These are phyloP conservation scores for Oscheius sp. DNA, from an alignment of 2,888 invertebrate species.

Conservation along the genomic window DNA sequence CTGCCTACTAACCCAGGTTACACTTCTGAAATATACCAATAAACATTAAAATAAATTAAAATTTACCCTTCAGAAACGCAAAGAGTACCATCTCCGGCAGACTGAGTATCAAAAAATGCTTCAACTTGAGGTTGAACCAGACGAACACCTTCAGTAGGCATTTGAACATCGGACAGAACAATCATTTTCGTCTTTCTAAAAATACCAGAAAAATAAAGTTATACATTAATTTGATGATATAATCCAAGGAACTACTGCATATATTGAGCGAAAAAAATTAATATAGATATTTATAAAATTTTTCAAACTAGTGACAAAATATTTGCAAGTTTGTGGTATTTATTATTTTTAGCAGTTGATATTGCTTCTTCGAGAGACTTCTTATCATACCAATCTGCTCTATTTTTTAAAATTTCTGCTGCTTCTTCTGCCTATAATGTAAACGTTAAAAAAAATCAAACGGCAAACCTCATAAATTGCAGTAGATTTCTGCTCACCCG, in stretches of 20 bases:
- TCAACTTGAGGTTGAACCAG: slow-evolving; percentile 58
- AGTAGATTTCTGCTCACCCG: neutral
- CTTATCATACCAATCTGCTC: slow-evolving; percentile 27
- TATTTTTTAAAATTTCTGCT: neutral
- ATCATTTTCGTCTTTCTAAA: slow-evolving; percentile 46
- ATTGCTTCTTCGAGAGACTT: slow-evolving; percentile 16
- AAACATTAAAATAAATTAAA: neutral
- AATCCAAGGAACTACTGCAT: neutral
- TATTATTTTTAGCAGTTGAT: neutral
- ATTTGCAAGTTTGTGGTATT: neutral
- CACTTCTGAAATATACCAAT: slow-evolving; percentile 40
- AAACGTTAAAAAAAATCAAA: slow-evolving; percentile 3
- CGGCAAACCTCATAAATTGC: neutral
- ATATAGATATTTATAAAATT: neutral
- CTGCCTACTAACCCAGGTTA: slow-evolving; percentile 45
- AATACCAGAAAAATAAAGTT: neutral
- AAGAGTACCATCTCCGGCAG: slow-evolving; percentile 65
- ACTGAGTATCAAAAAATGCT: slow-evolving; percentile 53
- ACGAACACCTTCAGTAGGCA: slow-evolving; percentile 60
- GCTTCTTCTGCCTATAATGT: neutral
- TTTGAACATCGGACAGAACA: slow-evolving; percentile 43
- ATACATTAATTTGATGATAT: neutral
- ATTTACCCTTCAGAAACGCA: slow-evolving; percentile 58
- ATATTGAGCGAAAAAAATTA: neutral
- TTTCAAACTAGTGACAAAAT: neutral